Base-by-base conservation (phyloP, 1,140 invertebrate species). In the Cydia strobilella region DNA sequence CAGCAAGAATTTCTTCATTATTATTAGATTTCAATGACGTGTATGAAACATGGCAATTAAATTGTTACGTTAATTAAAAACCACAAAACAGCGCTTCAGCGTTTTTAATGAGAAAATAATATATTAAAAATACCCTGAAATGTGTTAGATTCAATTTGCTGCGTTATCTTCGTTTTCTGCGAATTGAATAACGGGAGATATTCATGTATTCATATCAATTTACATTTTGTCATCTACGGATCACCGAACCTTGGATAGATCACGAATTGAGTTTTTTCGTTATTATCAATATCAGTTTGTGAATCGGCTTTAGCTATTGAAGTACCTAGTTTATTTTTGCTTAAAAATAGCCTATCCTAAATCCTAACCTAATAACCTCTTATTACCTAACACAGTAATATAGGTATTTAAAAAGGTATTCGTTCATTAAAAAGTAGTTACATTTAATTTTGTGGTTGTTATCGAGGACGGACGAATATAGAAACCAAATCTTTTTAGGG, bases 191-290 rank as follows among this genome's bases (percentile, higher is more conserved):
- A 23, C 54, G 54, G 20, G 18, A 59, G 54, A 59, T 59, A 23
- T 59, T 59, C 20, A 59, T 59, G 20, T 23, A 20, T 59, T 59
- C 54, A 59, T 59, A 59, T 59, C 54, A 59, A 59, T 59, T 59
- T 9, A 59, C 54, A 23, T 59, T 23, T 59, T 12, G 54, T 59
- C 54, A 59, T 59, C 54, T 59, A 20, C 20, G 54, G 54, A 59
- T 59, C 54, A 59, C 54, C 23, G 54, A 59, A 59, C 23, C 20
- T 59, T 59, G 18, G 20, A 59, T 59, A 59, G 54, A 59, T 59
- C 20, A 12, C 20, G 9, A 20, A 10, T 59, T 59, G 54, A 59
- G 54, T 59, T 59, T 59, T 39, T 59, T 59, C 20, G 54, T 59
- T 59, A 59, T 18, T 23, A 20, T 12, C 20, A 23, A 59, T 59